These are phyloP conservation scores for Dolichallabes microphthalmus DNA, from an alignment of 2,113 vertebrate genomes.

Conservation along the genomic window DNA sequence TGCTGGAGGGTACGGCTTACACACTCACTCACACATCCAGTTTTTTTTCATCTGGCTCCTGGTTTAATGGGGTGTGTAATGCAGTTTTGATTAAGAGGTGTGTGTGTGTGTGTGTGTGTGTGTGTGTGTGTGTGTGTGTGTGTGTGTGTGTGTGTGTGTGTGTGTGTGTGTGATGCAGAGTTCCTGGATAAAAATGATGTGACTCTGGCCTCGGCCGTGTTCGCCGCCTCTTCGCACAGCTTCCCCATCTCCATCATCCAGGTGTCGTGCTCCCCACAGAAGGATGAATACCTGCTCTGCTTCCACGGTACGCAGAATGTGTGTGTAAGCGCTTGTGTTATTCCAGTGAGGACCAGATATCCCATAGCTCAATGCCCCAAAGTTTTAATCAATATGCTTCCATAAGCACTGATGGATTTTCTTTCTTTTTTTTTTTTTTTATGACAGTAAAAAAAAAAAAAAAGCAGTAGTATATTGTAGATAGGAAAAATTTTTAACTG, in stretches of 20 bases:
- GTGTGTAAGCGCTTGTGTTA: neutral
- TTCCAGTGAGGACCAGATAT: neutral
- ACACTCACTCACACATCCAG: constrained; percentile 6
- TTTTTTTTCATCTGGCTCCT: neutral
- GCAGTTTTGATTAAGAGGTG: neutral
- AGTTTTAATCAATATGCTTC: neutral
- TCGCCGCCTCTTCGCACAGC: constrained; percentile 93
- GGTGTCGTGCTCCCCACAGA: constrained; percentile 88
- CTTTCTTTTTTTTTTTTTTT: neutral
- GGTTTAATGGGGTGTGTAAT: constrained; percentile 2
- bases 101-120: constrained; percentile 5
- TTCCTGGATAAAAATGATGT: constrained; percentile 98
- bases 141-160: constrained; percentile 3
- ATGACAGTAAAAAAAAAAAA: neutral
- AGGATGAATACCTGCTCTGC: constrained; percentile 96
- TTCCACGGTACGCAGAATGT: constrained; percentile 83
- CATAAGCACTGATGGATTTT: neutral
- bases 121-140: constrained; percentile 20
- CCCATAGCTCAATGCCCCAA: neutral
- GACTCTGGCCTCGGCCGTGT: constrained; percentile 91
- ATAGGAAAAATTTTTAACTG: neutral
- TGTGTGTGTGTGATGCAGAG: constrained; percentile 73
- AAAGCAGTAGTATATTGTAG: neutral
- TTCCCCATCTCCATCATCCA: constrained; percentile 97
- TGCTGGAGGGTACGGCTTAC: constrained; percentile 81